phyloP scores from a whole-genome alignment of 2,797 vertebrate species.

The Morus bassanus region DNA sequence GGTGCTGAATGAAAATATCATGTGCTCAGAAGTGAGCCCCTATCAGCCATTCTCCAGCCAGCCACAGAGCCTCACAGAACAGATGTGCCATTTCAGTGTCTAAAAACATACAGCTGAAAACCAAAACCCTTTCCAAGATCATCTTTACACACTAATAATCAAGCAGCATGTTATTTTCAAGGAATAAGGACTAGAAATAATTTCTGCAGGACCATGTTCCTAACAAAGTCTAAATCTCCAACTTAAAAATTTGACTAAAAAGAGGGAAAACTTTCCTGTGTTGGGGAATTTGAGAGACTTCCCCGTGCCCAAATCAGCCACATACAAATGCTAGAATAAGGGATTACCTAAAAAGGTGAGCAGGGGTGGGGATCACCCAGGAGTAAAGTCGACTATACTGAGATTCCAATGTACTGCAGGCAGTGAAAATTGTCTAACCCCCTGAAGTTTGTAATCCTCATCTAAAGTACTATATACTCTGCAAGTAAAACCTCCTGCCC shows the following conservation, averaged over 20 bases:
- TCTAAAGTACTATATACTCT: constrained; percentile 58
- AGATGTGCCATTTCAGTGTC: neutral
- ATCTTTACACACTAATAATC: neutral
- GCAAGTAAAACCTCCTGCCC: constrained; percentile 68
- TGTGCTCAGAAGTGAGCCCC: accelerated
- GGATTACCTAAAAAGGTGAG: neutral
- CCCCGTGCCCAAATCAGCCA: neutral
- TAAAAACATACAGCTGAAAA: neutral
- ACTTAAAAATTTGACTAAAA: neutral
- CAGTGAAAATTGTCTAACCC: constrained; percentile 26
- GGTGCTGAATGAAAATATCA: neutral
- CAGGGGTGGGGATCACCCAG: neutral
- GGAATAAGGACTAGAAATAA: neutral
- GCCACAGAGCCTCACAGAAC: neutral
- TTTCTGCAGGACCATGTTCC: neutral
- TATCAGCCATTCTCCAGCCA: neutral
- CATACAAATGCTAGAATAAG: neutral
- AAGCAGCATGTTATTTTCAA: neutral
- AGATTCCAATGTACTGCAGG: constrained; percentile 40
- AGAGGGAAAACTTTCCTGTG: neutral
- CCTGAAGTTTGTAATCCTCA: constrained; percentile 58
- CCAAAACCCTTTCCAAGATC: neutral
- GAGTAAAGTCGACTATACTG: constrained; percentile 23
- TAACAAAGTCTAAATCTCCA: neutral
- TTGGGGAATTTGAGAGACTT: neutral